Evolutionary conservation across 2,888 invertebrate genomes (phyloP), one percentile per base, ranked within the genome.

Genomic region (Trileptium ribeirensis): DNA sequence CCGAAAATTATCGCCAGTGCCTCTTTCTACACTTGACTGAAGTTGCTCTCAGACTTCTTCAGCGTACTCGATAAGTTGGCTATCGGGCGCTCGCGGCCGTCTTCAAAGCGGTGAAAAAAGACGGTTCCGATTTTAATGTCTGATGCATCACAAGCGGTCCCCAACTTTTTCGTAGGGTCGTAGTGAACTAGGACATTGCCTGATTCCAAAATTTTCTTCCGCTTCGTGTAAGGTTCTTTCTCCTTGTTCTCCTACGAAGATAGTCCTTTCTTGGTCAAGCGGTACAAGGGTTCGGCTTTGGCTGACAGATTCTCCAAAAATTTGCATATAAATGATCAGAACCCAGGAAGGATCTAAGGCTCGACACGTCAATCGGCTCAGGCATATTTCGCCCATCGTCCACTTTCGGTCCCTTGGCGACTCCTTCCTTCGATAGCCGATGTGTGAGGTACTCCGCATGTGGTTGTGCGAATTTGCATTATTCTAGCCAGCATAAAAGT

Each of bases 21-120:
- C 79, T 86, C 86, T 79, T 83, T 85, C 8, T 85, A 84, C 1
- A 85, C 82, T 51, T 85, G 84, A 3, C 83, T 79, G 78, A 85
- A 85, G 31, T 79, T 81, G 77, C 82, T 83, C 67, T 85, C 85
- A 3, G 82, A 80, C 8, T 36, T 80, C n/a, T 74, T 84, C 29
- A 85, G 67, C 15, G 82, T 82, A 31, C 85, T 78, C 33, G 85
- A 85, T 0, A 84, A 84, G 67, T 82, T 85, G 31, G 83, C 85
- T 1, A 84, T 84, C 24, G 85, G 84, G 34, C 83, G 67, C 1
- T 82, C 67, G 29, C 75, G 19, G 15, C 81, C 67, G 24, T 81
- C 83, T 67, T 83, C 81, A 36, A 82, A 81, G 19, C 70, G 74
- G 81, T 85, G 83, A 83, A 36, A 85, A 29, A 8, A 24, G 19